Evolutionary conservation across 2,797 vertebrate species (phyloP), one percentile per base, ranked within the genome.

Genomic region (Notolabrus celidotus): DNA sequence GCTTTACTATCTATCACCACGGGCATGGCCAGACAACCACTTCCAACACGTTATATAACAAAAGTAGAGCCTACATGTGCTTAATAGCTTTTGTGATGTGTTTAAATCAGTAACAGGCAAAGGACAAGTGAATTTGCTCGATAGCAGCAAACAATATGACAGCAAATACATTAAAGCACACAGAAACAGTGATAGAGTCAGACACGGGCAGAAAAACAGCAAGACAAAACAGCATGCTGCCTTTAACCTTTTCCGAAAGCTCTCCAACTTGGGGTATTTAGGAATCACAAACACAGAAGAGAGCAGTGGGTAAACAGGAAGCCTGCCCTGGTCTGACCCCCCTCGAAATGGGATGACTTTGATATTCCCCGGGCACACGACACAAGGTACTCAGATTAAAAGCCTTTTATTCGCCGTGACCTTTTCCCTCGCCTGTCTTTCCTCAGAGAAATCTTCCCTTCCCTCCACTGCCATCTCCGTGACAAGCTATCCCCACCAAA

Each of bases 381-480:
- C 87, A 89, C 69, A 67, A 81, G 85, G 84, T 80, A 68, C 84
- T 88, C 67, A 72, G 90, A 93, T 91, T 92, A 92, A 94, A 94
- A 93, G 90, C 67, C 86, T 86, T 90, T 91, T 92, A 92, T 94
- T 93, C 87, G 83, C 79, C 58, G 38, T 92, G 92, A 94, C 94
- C 93, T 94, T 46, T 94, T 94, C 77, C 65, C 72, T 86, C n/a
- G 69, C 79, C 54, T 12, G 38, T 79, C 82, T 86, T 88, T 69
- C 92, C 90, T 92, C 80, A 15, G 89, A 92, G 90, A 91, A 91
- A 92, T 89, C 89, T 87, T 77, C 81, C 58, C 58, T 67, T 79
- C 78, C 80, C 62, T 81, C 82, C 53, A 39, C 77, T 50, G 85
- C 74, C 83, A 67, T 83, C 74, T 64, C 77, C 54, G 83, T 89